phyloP scores from a whole-genome alignment of 2,113 vertebrate species.

The Coregonus clupeaformis region DNA sequence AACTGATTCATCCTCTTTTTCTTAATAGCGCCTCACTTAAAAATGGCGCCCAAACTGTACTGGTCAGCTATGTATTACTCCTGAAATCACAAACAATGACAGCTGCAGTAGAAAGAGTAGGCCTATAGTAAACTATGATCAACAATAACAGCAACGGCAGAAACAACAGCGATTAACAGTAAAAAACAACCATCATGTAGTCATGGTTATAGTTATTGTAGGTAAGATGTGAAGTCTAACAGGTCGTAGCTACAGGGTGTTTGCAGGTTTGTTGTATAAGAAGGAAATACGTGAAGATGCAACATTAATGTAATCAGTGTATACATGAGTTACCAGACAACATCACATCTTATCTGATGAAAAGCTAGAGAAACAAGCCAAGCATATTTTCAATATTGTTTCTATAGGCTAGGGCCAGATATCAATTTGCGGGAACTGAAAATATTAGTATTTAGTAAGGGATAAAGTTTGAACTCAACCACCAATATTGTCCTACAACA shows the following conservation, averaged over 20 bases:
- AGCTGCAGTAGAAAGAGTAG: neutral
- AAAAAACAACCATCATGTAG: neutral
- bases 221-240: neutral
- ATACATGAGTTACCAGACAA: constrained; percentile 22
- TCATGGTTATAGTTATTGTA: neutral
- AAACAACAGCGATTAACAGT: neutral
- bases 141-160: neutral
- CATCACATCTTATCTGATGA: constrained; percentile 40
- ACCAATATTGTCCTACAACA: constrained; percentile 13
- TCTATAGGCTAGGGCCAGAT: constrained; percentile 32
- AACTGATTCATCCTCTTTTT: constrained; percentile 1
- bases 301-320: constrained; percentile 4
- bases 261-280: neutral
- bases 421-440: constrained; percentile 40
- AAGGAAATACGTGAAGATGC: neutral
- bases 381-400: constrained; percentile 43
- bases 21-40: neutral
- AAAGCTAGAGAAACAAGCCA: constrained; percentile 32
- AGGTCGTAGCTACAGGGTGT: neutral
- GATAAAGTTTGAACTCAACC: constrained; percentile 33
- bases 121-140: neutral
- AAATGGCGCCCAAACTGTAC: neutral
- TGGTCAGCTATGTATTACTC: neutral
- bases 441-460: constrained; percentile 35
- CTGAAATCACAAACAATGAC: neutral